Evolutionary conservation across 2,113 vertebrate genomes (phyloP).

Genomic region (Delphinapterus leucas): DNA sequence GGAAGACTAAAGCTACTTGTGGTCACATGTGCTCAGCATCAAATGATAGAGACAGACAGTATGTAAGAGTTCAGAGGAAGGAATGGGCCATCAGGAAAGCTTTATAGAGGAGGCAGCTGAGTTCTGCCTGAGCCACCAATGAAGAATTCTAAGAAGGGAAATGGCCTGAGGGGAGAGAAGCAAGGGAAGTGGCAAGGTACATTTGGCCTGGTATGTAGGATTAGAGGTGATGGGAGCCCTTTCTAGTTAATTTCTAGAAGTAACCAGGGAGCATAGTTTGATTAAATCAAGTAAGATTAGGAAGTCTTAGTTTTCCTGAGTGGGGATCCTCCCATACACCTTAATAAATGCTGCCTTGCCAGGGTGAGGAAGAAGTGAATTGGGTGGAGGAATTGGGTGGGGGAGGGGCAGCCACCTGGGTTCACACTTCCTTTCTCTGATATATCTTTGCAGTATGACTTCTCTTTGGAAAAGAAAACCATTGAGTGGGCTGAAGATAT

Average conservation of each 20-base stretch:
- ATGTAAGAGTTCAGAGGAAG: not conserved
- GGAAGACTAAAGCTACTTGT: not conserved
- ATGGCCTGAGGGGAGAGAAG: not conserved
- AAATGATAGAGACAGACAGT: not conserved
- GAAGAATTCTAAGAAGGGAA: not conserved
- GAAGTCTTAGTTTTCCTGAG: not conserved
- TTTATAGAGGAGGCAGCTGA: not conserved
- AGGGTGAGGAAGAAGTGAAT: not conserved
- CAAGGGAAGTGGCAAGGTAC: not conserved
- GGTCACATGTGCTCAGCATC: not conserved
- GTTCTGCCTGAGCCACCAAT: not conserved
- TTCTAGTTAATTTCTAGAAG: not conserved
- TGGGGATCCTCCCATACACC: not conserved
- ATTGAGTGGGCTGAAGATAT: conserved; percentile 91
- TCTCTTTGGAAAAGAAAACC: conserved; percentile 92
- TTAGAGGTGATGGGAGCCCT: not conserved
- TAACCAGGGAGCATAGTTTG: not conserved
- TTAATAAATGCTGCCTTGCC: not conserved
- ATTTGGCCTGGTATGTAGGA: not conserved
- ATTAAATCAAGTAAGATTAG: not conserved
- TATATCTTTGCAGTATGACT: conserved; percentile 90
- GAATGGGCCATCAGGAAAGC: not conserved
- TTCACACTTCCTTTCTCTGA: conserved; percentile 51
- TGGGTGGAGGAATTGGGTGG: not conserved
- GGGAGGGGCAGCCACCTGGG: not conserved